Percentiles rank a stretch among this genome's conserved stretches.
phyloP scores from a whole-genome alignment of 2,888 invertebrate species.

The Ichneumon xanthorius region DNA sequence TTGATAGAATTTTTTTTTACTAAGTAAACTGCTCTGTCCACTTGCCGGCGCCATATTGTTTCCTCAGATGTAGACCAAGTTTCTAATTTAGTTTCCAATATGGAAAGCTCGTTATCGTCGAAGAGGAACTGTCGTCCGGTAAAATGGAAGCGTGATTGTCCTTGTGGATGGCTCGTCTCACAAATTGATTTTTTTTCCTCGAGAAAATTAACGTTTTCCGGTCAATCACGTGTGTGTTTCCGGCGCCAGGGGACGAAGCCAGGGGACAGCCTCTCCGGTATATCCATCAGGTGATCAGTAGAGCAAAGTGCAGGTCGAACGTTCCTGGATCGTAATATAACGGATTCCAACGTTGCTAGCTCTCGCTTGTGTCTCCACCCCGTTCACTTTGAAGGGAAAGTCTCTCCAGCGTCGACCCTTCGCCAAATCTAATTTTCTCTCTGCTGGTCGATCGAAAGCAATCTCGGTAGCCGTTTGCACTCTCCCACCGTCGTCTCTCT shows the following conservation, averaged over 20 bases:
- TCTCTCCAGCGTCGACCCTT: constrained; percentile 42
- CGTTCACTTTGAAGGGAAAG: constrained; percentile 58
- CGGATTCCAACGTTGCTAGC: constrained; percentile 35
- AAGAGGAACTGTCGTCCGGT: background rate
- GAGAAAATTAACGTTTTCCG: constrained; percentile 52
- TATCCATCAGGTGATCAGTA: constrained; percentile 22
- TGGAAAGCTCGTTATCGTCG: background rate
- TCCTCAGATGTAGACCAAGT: background rate
- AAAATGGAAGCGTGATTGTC: background rate
- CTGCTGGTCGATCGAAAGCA: constrained; percentile 62
- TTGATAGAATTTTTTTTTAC: background rate
- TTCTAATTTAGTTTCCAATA: background rate
- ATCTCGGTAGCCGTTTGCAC: constrained; percentile 52
- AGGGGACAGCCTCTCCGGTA: background rate
- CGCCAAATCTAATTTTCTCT: constrained; percentile 70
- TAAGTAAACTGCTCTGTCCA: background rate
- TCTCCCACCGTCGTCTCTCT: constrained; percentile 17
- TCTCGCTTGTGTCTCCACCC: constrained; percentile 13
- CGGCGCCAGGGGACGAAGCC: background rate
- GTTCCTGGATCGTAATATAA: constrained; percentile 46
- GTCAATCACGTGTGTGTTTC: constrained; percentile 42
- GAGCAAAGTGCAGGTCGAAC: constrained; percentile 32
- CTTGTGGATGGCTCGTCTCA: background rate
- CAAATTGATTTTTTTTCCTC: constrained; percentile 38
- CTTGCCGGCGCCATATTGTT: background rate